A percentile compares a stretch with the other conserved stretches of the same genome.
phyloP scores from a whole-genome alignment of 2,888 invertebrate species.

The Trachelus iudaicus region DNA sequence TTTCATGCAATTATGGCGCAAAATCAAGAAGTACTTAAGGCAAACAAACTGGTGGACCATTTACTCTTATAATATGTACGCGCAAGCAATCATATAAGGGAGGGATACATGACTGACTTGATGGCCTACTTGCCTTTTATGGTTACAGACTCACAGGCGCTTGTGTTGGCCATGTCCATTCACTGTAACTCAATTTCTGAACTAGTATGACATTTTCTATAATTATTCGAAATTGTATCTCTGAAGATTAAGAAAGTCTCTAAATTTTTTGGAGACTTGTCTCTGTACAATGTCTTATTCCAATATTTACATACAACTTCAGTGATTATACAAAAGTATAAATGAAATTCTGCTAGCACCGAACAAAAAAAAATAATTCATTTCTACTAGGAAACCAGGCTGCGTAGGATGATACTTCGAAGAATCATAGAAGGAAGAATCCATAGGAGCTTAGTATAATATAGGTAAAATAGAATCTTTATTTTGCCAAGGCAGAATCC shows the following conservation, averaged over 20 bases:
- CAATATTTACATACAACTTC: not conserved
- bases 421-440: not conserved
- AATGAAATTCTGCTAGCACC: no score
- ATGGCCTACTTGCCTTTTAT: conserved; percentile 22
- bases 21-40: not conserved
- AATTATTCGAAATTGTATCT: not conserved
- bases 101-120: conserved; percentile 11
- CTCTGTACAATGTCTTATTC: not conserved
- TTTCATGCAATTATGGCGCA: not conserved
- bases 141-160: conserved; percentile 10
- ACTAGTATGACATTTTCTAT: not conserved
- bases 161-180: conserved; percentile 13
- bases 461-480: not conserved
- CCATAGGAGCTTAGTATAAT: not conserved
- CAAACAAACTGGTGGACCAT: not conserved
- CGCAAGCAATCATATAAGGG: not conserved
- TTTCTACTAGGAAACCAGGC: no score
- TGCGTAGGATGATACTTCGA: no score
- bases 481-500: not conserved
- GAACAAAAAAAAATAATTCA: no score
- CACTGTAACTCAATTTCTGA: conserved; percentile 4
- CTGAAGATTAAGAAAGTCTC: not conserved
- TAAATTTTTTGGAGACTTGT: not conserved
- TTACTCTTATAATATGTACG: conserved; percentile 3
- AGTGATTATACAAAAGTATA: not conserved